phyloP scores from a whole-genome alignment of 2,797 vertebrate genomes.

The Lepus oiostolus region DNA sequence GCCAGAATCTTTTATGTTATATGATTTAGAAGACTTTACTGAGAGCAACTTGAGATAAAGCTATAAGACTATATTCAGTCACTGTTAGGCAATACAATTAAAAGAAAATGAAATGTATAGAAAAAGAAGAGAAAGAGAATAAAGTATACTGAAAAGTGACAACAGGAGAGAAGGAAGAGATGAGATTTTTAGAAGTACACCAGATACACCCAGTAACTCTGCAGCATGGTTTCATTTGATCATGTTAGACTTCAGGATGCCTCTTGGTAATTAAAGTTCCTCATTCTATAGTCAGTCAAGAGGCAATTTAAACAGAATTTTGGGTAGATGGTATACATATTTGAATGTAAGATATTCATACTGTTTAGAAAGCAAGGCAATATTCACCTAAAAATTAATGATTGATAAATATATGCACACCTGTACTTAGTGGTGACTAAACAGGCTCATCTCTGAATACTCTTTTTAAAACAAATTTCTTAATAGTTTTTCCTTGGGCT shows the following conservation, averaged over 20 bases:
- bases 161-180: slow-evolving; percentile 8
- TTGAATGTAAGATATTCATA: slow-evolving; percentile 27
- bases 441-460: neutral
- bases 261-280: slow-evolving; percentile 21
- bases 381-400: slow-evolving; percentile 37
- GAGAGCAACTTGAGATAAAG: slow-evolving; percentile 45
- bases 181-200: neutral
- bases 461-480: slow-evolving; percentile 45
- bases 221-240: slow-evolving; percentile 28
- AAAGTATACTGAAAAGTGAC: slow-evolving; percentile 44
- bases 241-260: neutral
- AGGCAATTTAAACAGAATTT: slow-evolving; percentile 24
- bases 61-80: neutral
- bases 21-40: slow-evolving; percentile 25
- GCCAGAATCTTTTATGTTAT: slow-evolving; percentile 20
- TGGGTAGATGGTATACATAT: neutral
- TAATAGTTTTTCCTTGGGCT: slow-evolving; percentile 42
- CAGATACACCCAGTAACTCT: neutral
- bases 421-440: neutral
- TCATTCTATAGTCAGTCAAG: slow-evolving; percentile 3
- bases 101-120: slow-evolving; percentile 24
- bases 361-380: slow-evolving; percentile 29
- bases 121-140: neutral
- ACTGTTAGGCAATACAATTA: slow-evolving; percentile 42
- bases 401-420: neutral